Evolutionary conservation across 2,113 vertebrate genomes (phyloP).

Genomic region (Pseudopodoces humilis): DNA sequence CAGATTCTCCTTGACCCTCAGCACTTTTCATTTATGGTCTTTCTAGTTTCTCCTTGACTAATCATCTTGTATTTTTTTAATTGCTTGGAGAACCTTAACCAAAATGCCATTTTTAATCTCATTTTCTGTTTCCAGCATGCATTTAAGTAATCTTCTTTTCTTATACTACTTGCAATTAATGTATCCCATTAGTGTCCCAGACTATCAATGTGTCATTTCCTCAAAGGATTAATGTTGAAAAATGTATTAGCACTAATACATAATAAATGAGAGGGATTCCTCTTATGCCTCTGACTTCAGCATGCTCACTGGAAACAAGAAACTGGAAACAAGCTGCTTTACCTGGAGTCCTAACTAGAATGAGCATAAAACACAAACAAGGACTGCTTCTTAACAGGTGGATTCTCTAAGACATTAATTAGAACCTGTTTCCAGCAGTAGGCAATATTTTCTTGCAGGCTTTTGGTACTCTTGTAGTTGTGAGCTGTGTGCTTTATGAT

Average conservation of each 20-base stretch:
- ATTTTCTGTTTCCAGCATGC: constrained; percentile 60
- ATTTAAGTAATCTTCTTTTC: constrained; percentile 67
- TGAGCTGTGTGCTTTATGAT: not conserved
- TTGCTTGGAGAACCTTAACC: constrained; percentile 43
- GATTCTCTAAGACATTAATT: not conserved
- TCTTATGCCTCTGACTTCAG: not conserved
- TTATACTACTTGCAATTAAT: constrained; percentile 56
- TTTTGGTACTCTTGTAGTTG: not conserved
- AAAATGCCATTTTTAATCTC: constrained; percentile 65
- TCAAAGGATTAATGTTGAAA: constrained; percentile 59
- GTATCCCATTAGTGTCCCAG: constrained; percentile 54
- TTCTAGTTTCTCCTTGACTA: constrained; percentile 55
- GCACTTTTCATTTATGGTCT: constrained; percentile 18
- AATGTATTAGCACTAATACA: constrained; percentile 55
- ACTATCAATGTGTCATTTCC: constrained; percentile 62
- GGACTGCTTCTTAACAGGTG: not conserved
- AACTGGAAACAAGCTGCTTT: not conserved
- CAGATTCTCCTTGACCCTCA: constrained; percentile 21
- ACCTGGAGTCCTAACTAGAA: not conserved
- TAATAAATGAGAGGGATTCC: constrained; percentile 54
- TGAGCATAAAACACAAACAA: not conserved
- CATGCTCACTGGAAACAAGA: not conserved
- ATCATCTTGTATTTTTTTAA: constrained; percentile 49
- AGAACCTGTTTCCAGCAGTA: not conserved
- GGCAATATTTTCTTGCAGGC: not conserved